Evolutionary conservation across 1,140 invertebrate genomes (phyloP).

Genomic region (Cataglyphis hispanica): DNA sequence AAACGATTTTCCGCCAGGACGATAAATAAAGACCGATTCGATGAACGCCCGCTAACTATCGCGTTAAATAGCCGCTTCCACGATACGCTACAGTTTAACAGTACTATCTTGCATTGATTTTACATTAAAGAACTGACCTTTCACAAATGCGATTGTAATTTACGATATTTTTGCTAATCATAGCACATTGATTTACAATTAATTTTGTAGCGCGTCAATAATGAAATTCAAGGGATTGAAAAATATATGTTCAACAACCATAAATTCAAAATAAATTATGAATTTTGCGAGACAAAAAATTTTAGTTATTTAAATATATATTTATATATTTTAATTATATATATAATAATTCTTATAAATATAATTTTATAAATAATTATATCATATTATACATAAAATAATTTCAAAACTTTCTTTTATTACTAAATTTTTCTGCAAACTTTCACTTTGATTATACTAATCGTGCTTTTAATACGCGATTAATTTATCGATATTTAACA

Average conservation of each 20-base stretch:
- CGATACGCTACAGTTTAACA: slow-evolving; percentile 19
- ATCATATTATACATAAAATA: too few relatives aligned
- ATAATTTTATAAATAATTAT: too few relatives aligned
- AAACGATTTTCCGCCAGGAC: slow-evolving; percentile 60
- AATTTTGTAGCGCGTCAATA: neutral
- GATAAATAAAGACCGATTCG: slow-evolving; percentile 65
- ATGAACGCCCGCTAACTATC: slow-evolving; percentile 54
- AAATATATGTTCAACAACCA: neutral
- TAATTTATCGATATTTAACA: neutral
- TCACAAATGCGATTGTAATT: slow-evolving; percentile 8
- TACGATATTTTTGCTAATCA: neutral
- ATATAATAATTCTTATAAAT: too few relatives aligned
- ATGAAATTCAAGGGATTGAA: neutral
- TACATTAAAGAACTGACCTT: slow-evolving; percentile 18
- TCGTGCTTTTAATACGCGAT: neutral
- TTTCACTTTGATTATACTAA: neutral
- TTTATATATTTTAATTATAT: too few relatives aligned
- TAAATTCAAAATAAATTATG: neutral
- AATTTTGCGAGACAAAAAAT: neutral
- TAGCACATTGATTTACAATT: neutral
- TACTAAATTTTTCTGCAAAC: neutral
- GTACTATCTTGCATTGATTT: slow-evolving; percentile 7
- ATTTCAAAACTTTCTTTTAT: neutral
- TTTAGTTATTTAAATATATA: neutral
- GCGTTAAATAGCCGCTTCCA: slow-evolving; percentile 41